A percentile compares a stretch with the other conserved stretches of the same genome.
These are phyloP conservation scores for Artemia sp. DNA, from an alignment of 2,888 invertebrate species.

Conservation along the genomic window DNA sequence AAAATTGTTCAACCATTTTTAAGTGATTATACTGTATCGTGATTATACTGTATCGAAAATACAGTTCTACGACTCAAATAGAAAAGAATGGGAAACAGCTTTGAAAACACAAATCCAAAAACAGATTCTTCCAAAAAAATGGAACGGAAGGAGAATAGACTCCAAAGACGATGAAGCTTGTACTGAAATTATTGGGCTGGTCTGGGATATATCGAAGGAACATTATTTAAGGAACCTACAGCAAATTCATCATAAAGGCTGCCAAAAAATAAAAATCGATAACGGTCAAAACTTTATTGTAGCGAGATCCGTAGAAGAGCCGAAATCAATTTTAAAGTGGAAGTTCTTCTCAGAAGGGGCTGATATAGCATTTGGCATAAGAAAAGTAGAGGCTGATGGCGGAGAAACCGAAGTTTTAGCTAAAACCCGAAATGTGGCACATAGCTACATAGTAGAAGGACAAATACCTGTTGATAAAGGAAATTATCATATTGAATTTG, in stretches of 20 bases:
- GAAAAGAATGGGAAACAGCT: neutral
- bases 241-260: neutral
- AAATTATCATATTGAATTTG: neutral
- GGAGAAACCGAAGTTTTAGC: neutral
- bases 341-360: neutral
- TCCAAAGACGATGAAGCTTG: neutral
- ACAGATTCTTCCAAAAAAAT: neutral
- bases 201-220: neutral
- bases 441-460: neutral
- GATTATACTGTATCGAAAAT: neutral
- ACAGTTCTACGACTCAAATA: neutral
- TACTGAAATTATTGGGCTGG: neutral
- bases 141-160: neutral
- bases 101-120: neutral
- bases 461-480: neutral
- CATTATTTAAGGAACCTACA: neutral
- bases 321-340: neutral
- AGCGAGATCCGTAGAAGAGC: neutral
- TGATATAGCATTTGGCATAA: slow-evolving; percentile 1
- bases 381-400: neutral
- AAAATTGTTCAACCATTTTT: neutral
- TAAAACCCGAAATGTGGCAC: neutral
- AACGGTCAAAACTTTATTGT: neutral
- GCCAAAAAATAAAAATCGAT: neutral
- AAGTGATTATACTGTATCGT: neutral